phyloP scores from a whole-genome alignment of 2,113 vertebrate genomes.

The Seriola aureovittata region DNA sequence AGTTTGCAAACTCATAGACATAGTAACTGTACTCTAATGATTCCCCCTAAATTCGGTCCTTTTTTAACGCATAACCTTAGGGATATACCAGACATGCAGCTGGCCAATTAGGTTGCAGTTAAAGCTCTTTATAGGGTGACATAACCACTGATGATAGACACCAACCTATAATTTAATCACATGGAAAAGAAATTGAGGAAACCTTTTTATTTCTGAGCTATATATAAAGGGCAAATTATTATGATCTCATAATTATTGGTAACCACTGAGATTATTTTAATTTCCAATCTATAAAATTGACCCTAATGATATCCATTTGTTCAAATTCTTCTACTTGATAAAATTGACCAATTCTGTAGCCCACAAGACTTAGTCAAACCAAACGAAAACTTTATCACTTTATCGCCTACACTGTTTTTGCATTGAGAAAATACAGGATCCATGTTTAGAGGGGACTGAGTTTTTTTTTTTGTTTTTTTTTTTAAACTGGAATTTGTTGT shows the following conservation, averaged over 20 bases:
- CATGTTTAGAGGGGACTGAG: not conserved
- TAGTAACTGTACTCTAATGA: slow-evolving; percentile 37
- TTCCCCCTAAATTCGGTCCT: slow-evolving; percentile 23
- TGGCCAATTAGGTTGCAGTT: slow-evolving; percentile 63
- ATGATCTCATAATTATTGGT: slow-evolving; percentile 21
- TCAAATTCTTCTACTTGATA: not conserved
- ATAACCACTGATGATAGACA: slow-evolving; percentile 56
- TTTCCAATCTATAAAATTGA: not conserved
- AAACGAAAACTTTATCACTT: not conserved
- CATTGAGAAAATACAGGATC: not conserved
- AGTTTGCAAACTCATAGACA: slow-evolving; percentile 3
- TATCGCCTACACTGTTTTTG: not conserved
- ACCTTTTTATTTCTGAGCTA: slow-evolving; percentile 4
- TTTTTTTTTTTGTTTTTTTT: not conserved
- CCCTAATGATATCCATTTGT: not conserved
- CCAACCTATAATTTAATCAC: slow-evolving; percentile 41
- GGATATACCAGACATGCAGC: slow-evolving; percentile 53
- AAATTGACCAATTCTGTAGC: not conserved
- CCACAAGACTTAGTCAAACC: not conserved
- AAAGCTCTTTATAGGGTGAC: slow-evolving; percentile 57
- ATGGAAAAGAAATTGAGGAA: slow-evolving; percentile 21
- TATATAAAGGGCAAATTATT: not conserved
- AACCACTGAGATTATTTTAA: slow-evolving; percentile 2
- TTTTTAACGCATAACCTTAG: slow-evolving; percentile 32
- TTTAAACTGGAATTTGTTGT: slow-evolving; percentile 23